phyloP scores from a whole-genome alignment of 2,888 invertebrate genomes.

The Balanococcus diminutus region DNA sequence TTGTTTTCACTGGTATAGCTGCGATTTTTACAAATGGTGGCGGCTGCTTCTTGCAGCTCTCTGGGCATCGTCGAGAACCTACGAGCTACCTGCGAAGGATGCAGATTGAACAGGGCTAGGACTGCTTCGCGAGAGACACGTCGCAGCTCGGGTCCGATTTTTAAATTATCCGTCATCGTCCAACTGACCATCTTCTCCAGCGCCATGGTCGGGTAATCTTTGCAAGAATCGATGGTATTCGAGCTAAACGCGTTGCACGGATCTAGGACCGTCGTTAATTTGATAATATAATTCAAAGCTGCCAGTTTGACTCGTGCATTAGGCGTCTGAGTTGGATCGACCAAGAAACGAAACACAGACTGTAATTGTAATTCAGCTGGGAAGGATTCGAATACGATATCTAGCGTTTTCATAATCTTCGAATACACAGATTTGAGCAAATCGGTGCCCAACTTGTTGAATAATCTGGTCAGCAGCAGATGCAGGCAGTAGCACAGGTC shows the following conservation, averaged over 20 bases:
- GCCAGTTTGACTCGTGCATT: constrained; percentile 80
- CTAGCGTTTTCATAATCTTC: constrained; percentile 85
- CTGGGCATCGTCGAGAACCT: constrained; percentile 75
- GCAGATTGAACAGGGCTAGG: constrained; percentile 86
- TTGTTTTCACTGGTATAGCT: not conserved
- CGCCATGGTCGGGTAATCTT: constrained; percentile 67
- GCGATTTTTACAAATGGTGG: not conserved
- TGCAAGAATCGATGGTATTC: constrained; percentile 56
- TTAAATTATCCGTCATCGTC: constrained; percentile 72
- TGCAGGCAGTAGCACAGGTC: constrained; percentile 94
- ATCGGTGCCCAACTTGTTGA: constrained; percentile 90
- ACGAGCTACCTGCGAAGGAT: constrained; percentile 86
- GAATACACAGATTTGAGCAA: constrained; percentile 88
- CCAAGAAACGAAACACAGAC: constrained; percentile 74
- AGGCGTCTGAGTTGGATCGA: constrained; percentile 92
- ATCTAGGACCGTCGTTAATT: constrained; percentile 66
- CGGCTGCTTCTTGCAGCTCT: constrained; percentile 65
- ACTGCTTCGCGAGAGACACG: constrained; percentile 71
- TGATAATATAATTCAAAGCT: constrained; percentile 72
- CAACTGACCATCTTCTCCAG: constrained; percentile 76
- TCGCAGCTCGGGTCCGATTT: constrained; percentile 71
- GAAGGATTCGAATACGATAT: constrained; percentile 74
- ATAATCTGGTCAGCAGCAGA: constrained; percentile 81
- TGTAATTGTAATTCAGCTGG: constrained; percentile 68
- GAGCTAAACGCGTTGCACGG: constrained; percentile 59